Evolutionary conservation across 1,140 invertebrate genomes (phyloP), one percentile per base, ranked within the genome.

Genomic region (Drosophila parvula): DNA sequence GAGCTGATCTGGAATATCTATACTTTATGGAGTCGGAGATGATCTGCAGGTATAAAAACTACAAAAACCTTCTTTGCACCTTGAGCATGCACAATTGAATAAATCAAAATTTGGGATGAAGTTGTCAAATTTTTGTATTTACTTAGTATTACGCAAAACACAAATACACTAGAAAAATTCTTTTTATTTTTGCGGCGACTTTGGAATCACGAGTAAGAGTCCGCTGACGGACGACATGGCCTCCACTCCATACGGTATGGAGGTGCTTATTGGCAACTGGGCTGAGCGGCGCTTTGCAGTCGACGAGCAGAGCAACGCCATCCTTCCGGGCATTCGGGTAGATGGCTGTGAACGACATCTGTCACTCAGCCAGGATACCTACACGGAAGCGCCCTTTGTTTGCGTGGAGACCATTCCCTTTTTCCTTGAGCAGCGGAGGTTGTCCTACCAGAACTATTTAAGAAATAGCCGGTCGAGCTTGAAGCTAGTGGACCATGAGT

Each of bases 201-300:
- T 56, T 41, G 43, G 22, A 11, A 48, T 36, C 1, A 50, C 28
- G 12, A 30, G 10, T 16, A 56, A 40, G 4, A 76, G 48, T 34
- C 68, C 73, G 5, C 18, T 51, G 27, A 62, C 79, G 22, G 63
- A 79, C 36, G 45, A 18, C 9, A 41, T 68, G 47, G 75, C 51
- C 12, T 32, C 41, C 1, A 68, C 57, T 34, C 56, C 38, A 4
- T 89, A 74, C 57, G 38, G 80, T 28, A 58, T 48, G 11, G 44
- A 59, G 27, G 83, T 88, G 40, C 60, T 88, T 1, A 50, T 88
- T 36, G 83, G 84, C 8, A 88, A 88, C 43, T 88, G 83, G 83
- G 8, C 67, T 4, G 80, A 84, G 50, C 80, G 83, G 6, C 83
- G 79, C 4, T 89, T 74, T 30, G 40, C 18, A 8, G 34, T 45